phyloP scores from a whole-genome alignment of 1,140 invertebrate genomes.

The Pogonus chalceus region DNA sequence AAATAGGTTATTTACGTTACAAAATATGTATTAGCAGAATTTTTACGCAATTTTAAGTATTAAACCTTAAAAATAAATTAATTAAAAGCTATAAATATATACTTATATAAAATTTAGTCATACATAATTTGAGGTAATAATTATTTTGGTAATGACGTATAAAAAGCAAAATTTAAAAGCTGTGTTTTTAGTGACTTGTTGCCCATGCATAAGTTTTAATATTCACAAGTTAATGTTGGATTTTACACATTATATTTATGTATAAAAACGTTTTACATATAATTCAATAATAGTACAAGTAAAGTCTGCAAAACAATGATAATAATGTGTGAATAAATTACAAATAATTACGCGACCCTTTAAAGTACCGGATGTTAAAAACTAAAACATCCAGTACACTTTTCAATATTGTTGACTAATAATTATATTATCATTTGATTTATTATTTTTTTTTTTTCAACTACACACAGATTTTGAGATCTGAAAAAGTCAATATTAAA shows the following conservation, averaged over 20 bases:
- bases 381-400: too few species aligned
- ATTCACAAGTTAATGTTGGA: background rate
- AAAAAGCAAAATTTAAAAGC: slow-evolving; percentile 1
- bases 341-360: background rate
- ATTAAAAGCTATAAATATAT: slow-evolving; percentile 11
- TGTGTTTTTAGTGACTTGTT: background rate
- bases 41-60: too few species aligned
- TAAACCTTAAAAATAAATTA: background rate
- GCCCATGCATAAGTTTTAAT: background rate
- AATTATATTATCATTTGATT: slow-evolving; percentile 5
- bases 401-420: background rate
- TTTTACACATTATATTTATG: slow-evolving; percentile 19
- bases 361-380: slow-evolving; percentile 2
- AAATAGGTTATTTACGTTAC: too few species aligned
- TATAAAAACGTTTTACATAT: slow-evolving; percentile 18
- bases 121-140: slow-evolving; percentile 6
- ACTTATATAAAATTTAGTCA: slow-evolving; percentile 8
- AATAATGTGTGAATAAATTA: slow-evolving; percentile 12
- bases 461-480: background rate
- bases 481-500: background rate
- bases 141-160: too few species aligned
- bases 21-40: too few species aligned
- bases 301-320: slow-evolving; percentile 14
- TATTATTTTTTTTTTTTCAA: background rate
- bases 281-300: slow-evolving; percentile 14